Base-by-base conservation (phyloP, 2,797 vertebrate species). In the Astyanax mexicanus region DNA sequence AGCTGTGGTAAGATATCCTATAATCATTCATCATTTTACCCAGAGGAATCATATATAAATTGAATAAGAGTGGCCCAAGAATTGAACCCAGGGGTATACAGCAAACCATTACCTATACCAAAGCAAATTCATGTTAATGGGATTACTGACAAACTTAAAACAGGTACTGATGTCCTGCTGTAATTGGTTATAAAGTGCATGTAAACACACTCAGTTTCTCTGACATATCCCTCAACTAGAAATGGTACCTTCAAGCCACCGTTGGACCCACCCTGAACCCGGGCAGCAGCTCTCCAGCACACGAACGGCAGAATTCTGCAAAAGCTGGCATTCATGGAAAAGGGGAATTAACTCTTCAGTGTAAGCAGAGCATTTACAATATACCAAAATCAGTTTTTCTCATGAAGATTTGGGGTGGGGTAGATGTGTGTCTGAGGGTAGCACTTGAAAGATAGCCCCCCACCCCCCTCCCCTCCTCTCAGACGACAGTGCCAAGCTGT, bases 401-500 rank as follows among this genome's bases (percentile, higher is more conserved):
- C 9, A 47, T 6, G 55, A 38, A 38, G n/a, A 32, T n/a, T n/a
- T n/a, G n/a, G 5, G 12, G 54, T 0, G 27, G 12, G 60, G 42
- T 21, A 25, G 27, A 74, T 58, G 44, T 47, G 9, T 11, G 38
- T 21, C 60, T 74, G 47, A 75, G 42, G 57, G 70, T 37, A 79
- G 61, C 25, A 23, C 23, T 49, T 51, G 21, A 68, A 44, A 49
- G 75, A 66, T 60, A 47, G 8, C 32, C 32, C 69, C 47, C 25
- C 27, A 69, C 81, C 38, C 44, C 75, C 35, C 32, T 69, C 47
- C 25, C 27, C 69, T 81, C 38, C 44, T 75, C 35, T 77, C 37
- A 69, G 10, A 32, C 44, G 40, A 68, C 61, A 58, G 44, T 29
- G 23, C 68, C 71, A 58, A 76, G 76, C 68, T 71, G 72, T 37